Base-by-base conservation (phyloP, 2,888 invertebrate genomes). In the Drosophila neonasuta region DNA sequence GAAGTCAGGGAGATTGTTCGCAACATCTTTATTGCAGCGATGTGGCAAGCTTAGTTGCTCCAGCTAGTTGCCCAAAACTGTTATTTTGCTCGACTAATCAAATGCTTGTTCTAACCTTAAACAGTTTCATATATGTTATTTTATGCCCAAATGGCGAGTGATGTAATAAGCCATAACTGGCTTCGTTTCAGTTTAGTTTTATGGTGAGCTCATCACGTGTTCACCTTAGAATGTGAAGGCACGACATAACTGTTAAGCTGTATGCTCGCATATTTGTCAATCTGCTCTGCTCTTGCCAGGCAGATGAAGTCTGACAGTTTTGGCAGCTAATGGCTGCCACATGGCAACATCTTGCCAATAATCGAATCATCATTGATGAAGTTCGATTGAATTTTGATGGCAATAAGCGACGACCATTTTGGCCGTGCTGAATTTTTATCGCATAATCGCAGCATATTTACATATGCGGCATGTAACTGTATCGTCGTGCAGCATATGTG, bases 151-250 rank as follows among this genome's bases (percentile, higher is more conserved):
- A 41, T 48, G 44, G 45, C 36, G 48, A 52, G 34, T 55, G 56
- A 68, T 51, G 54, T 67, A 50, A 74, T 76, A 62, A 49, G 52
- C 50, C 56, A 56, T 55, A 61, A 54, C 63, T 65, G 39, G n/a
- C 42, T 41, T 48, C 32, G 15, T 57, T 71, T 60, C 51, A 44
- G 58, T 57, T 51, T 51, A 42, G 59, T 64, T 68, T 62, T 62
- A 69, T 75, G 64, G 64, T 51, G 52, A 60, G 44, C 56, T 56
- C 72, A 60, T 64, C 52, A 78, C 68, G 81, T 74, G 75, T 66
- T 62, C 49, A 61, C 44, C 55, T 65, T 36, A 57, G 57, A 39
- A 48, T 57, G 10, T 45, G 39, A 46, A 56, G 57, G 58, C 77
- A 77, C 74, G 69, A 80, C 68, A 48, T 51, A 63, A 67, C 59